Base-by-base conservation (phyloP, 23 tunicate genomes). In the Aplidium turbinatum region DNA sequence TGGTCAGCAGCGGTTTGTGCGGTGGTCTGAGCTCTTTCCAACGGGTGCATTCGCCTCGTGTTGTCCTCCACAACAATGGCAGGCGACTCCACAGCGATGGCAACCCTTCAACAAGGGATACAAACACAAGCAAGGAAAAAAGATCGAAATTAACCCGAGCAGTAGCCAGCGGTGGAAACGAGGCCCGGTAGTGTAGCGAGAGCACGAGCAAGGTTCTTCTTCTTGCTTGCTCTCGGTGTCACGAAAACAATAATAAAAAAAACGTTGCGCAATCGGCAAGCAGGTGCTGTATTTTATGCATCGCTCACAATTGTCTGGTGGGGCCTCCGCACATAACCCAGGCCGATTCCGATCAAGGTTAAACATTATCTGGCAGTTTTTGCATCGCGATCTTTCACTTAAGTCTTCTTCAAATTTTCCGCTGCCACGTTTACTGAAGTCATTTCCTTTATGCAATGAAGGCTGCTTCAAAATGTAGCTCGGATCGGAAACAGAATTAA, bases 291-390 rank as follows among this genome's bases (percentile, higher is more conserved):
- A 34, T 16, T 78, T 55, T 30, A 79, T 75, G 33, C 61, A 56
- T 3, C 65, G 38, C 0, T 71, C 69, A 35, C 76, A 78, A 27
- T 38, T 30, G 38, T 91, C 89, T 30, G 52, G 48, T 11, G 97
- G 97, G 27, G 91, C 97, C 35, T 66, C 74, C 18, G 80, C 70
- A 46, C 97, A 91, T n/a, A 86, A 84, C 25, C 97, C 97, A 25
- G 92, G 86, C 11, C 57, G 47, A 68, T 91, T 91, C 34, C 82
- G 64, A 40, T 91, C 97, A 35, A 65, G 90, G 56, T 84, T 91
- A 57, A 54, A 91, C 82, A 80, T 52, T 23, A 58, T 75, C 42
- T 84, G 97, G 65, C 97, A 91, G 67, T 84, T 63, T 20, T 82
- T 71, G 66, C 97, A 91, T 20, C 77, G 62, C 34, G 72, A 67